Evolutionary conservation across 2,797 vertebrate genomes (phyloP).

Genomic region (Scolopax rusticola): DNA sequence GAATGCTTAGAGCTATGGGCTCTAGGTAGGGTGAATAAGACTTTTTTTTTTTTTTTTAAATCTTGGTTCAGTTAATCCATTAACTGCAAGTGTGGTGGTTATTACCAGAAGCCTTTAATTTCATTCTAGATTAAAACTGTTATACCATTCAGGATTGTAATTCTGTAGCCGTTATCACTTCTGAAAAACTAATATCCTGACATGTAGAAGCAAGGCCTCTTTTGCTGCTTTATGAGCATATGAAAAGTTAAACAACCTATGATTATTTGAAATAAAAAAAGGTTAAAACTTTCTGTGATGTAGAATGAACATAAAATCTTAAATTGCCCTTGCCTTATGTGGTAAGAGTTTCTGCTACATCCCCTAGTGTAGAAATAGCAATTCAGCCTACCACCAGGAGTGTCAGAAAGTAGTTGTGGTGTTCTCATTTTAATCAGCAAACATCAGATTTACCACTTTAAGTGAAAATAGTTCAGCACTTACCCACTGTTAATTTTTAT

Average conservation of each 20-base stretch:
- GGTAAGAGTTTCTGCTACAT: background rate
- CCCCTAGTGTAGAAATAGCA: background rate
- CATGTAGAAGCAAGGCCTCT: background rate
- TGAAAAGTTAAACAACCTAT: background rate
- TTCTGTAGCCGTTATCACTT: background rate
- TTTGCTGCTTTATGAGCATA: background rate
- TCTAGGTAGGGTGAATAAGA: background rate
- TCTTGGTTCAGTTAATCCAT: background rate
- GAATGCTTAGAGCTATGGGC: background rate
- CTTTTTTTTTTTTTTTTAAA: background rate
- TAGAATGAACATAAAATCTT: background rate
- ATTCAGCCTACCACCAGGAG: background rate
- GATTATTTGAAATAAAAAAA: background rate
- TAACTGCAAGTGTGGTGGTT: background rate
- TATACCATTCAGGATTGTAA: background rate
- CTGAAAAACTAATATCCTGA: background rate
- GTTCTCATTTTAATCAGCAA: background rate
- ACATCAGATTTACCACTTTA: background rate
- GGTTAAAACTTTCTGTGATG: background rate
- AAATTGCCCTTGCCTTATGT: background rate
- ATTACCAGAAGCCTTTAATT: background rate
- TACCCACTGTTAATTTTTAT: background rate
- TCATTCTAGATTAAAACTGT: background rate
- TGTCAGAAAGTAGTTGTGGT: background rate
- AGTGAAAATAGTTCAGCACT: background rate